Evolutionary conservation across 2,888 invertebrate genomes (phyloP).

Genomic region (Andrena flavipes): DNA sequence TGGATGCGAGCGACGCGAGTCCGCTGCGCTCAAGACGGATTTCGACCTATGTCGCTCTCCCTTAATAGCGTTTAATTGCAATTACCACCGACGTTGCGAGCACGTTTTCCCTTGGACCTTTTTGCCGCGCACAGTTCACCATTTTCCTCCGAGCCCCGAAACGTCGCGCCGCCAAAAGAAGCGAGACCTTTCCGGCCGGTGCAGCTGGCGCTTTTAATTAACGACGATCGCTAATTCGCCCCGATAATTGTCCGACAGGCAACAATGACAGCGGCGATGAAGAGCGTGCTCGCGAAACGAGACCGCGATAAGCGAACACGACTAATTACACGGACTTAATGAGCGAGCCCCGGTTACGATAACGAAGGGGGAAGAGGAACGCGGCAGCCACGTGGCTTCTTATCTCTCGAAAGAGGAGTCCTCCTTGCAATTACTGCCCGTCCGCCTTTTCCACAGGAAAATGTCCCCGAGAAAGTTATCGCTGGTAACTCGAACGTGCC

Average conservation of each 20-base stretch:
- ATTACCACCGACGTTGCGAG: constrained; percentile 6
- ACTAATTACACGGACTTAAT: constrained; percentile 66
- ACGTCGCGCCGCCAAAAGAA: background rate
- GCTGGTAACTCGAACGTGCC: background rate
- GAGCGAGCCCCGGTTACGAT: constrained; percentile 52
- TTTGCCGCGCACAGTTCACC: background rate
- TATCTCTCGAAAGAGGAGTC: constrained; percentile 38
- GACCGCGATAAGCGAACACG: constrained; percentile 60
- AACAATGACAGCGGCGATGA: constrained; percentile 47
- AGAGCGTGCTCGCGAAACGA: constrained; percentile 42
- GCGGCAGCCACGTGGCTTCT: constrained; percentile 50
- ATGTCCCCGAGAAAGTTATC: background rate
- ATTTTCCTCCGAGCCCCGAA: background rate
- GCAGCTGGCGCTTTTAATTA: constrained; percentile 73
- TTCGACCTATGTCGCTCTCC: background rate
- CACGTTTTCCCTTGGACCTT: background rate
- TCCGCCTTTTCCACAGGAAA: background rate
- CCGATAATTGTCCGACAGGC: constrained; percentile 68
- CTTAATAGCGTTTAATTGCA: constrained; percentile 23
- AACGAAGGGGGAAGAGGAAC: constrained; percentile 44
- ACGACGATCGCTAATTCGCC: constrained; percentile 73
- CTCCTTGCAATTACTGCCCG: constrained; percentile 11
- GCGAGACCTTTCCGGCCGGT: background rate
- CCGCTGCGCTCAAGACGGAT: background rate
- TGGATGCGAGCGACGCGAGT: too few species aligned